Percentiles rank a stretch among this genome's conserved stretches.
phyloP scores from a whole-genome alignment of 2,797 vertebrate species.

The Thamnophis elegans region DNA sequence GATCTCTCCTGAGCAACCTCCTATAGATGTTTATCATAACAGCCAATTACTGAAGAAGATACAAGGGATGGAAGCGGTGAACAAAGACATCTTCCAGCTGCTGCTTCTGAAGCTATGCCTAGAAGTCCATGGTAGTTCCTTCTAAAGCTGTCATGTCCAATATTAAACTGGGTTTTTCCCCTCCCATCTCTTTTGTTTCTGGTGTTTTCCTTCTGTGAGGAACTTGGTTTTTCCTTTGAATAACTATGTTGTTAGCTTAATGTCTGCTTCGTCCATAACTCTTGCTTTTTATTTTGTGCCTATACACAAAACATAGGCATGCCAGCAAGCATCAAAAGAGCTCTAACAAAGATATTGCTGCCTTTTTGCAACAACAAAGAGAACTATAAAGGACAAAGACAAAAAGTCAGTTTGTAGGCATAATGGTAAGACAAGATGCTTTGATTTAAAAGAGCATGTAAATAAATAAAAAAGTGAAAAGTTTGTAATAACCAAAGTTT shows the following conservation, averaged over 20 bases:
- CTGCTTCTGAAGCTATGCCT: neutral
- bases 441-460: conserved; percentile 20
- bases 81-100: neutral
- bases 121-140: neutral
- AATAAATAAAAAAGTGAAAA: conserved; percentile 18
- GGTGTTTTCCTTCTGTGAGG: neutral
- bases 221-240: neutral
- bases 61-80: neutral
- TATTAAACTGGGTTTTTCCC: neutral
- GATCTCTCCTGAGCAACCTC: neutral
- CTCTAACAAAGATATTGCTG: conserved; percentile 24
- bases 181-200: neutral
- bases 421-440: neutral
- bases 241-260: conserved; percentile 39
- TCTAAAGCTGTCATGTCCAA: neutral
- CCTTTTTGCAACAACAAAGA: conserved; percentile 29
- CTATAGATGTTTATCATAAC: neutral
- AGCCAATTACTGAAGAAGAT: neutral
- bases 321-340: conserved; percentile 30
- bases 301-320: conserved; percentile 50
- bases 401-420: neutral
- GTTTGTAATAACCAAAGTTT: conserved; percentile 21
- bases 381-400: conserved; percentile 10
- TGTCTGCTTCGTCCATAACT: conserved; percentile 36
- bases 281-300: conserved; percentile 34